These are phyloP conservation scores for Microchirus variegatus DNA, from an alignment of 2,797 vertebrate genomes.

Conservation along the genomic window DNA sequence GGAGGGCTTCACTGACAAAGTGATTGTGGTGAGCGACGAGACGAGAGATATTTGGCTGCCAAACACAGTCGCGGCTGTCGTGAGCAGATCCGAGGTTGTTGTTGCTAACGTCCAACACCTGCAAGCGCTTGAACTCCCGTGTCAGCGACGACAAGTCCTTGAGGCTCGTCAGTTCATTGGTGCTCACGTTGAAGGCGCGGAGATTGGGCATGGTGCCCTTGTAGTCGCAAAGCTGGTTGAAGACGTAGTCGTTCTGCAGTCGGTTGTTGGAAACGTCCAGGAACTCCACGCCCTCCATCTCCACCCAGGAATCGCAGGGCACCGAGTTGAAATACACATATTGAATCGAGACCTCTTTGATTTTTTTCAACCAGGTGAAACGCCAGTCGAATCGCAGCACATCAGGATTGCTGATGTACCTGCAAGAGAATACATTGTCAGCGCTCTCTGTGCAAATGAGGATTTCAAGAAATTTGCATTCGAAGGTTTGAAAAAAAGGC, in stretches of 20 bases:
- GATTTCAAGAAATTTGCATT: no score
- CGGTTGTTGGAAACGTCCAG: conserved; percentile 83
- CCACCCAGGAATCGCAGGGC: conserved; percentile 85
- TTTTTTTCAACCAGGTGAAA: conserved; percentile 86
- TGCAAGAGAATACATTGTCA: conserved; percentile 34
- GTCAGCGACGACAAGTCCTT: conserved; percentile 72
- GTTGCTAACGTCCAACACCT: conserved; percentile 79
- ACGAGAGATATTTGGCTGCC: conserved; percentile 77
- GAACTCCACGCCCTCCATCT: conserved; percentile 74
- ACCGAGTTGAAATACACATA: conserved; percentile 86
- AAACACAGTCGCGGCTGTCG: conserved; percentile 65
- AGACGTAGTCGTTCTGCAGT: conserved; percentile 68
- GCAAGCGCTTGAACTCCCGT: conserved; percentile 71
- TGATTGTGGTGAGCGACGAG: conserved; percentile 81
- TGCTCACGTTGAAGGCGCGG: conserved; percentile 71
- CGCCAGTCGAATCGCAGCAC: conserved; percentile 88
- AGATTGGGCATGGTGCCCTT: conserved; percentile 70
- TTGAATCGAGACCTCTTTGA: conserved; percentile 76
- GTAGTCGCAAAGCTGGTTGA: conserved; percentile 82
- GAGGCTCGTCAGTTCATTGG: conserved; percentile 80
- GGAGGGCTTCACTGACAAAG: conserved; percentile 63
- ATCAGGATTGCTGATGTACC: conserved; percentile 90
- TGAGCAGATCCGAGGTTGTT: conserved; percentile 74
- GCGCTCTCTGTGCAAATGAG: no score
- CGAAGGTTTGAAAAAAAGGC: no score